Conservation (phyloP, 2,888 invertebrate species). For the Sinodicranocentrus sp. region DNA sequence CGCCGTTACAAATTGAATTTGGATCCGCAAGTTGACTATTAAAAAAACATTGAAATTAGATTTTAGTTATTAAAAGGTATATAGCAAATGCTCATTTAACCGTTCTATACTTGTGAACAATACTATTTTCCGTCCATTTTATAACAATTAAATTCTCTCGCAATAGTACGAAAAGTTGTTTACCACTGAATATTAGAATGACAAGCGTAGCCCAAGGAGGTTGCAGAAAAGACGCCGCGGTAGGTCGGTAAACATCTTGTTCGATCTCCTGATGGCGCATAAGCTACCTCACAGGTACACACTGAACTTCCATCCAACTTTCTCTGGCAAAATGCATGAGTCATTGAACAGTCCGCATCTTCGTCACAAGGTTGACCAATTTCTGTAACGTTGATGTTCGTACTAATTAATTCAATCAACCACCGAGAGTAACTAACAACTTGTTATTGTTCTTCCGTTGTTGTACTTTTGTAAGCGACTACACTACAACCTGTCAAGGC, state of each 20-base stretch:
- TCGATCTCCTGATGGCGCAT: constrained; percentile 77
- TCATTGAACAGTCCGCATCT: constrained; percentile 73
- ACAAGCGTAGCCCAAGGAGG: constrained; percentile 87
- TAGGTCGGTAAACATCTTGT: constrained; percentile 77
- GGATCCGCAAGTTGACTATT: constrained; percentile 85
- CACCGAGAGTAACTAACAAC: too few relatives aligned
- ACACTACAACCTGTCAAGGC: too few relatives aligned
- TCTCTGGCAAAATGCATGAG: constrained; percentile 74
- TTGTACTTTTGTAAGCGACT: too few relatives aligned
- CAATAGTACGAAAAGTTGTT: background rate
- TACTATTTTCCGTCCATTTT: too few relatives aligned
- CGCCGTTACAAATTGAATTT: constrained; percentile 84
- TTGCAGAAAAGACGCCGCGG: constrained; percentile 80
- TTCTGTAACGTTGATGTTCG: too few relatives aligned
- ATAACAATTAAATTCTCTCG: background rate
- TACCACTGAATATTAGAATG: constrained; percentile 86
- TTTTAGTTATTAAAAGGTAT: too few relatives aligned
- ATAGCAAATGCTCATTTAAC: too few relatives aligned
- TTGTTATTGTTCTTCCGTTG: too few relatives aligned
- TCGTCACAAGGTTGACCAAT: constrained; percentile 74
- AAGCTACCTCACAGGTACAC: constrained; percentile 76
- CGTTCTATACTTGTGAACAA: too few relatives aligned
- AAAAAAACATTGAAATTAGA: background rate
- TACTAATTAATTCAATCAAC: too few relatives aligned
- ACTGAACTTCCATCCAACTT: constrained; percentile 75